These are phyloP conservation scores for Blennius ocellaris DNA, from an alignment of 2,113 vertebrate species.

Conservation along the genomic window DNA sequence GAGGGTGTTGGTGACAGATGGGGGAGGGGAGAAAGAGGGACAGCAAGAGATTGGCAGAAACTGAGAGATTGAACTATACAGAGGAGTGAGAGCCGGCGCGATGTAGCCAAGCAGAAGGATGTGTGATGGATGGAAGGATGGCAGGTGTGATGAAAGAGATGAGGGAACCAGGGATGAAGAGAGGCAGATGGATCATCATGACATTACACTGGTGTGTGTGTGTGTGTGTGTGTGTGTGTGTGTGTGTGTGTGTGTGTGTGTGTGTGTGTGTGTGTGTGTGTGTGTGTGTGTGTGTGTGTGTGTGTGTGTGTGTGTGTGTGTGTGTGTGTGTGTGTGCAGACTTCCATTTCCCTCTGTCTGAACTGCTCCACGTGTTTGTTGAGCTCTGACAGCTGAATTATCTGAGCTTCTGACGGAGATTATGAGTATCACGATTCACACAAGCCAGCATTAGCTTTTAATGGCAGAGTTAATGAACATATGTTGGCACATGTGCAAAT, in stretches of 20 bases:
- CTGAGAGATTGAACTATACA: constrained; percentile 18
- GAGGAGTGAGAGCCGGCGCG: constrained; percentile 24
- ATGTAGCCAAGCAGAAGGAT: constrained; percentile 52
- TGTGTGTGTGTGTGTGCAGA: no score
- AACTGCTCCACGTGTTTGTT: constrained; percentile 6
- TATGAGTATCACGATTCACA: constrained; percentile 17
- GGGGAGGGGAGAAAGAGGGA: constrained; percentile 30
- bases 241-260: background rate
- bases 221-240: constrained; percentile 1
- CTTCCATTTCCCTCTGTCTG: constrained; percentile 1
- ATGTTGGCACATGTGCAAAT: background rate
- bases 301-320: no score
- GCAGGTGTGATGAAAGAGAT: constrained; percentile 64
- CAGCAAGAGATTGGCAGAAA: constrained; percentile 22
- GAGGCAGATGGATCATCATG: constrained; percentile 66
- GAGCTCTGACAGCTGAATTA: constrained; percentile 20
- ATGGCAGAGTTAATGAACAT: constrained; percentile 9
- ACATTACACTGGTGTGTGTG: constrained; percentile 34
- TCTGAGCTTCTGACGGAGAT: constrained; percentile 23
- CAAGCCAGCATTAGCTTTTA: constrained; percentile 22
- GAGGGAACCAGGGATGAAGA: constrained; percentile 54
- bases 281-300: no score
- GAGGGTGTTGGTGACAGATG: constrained; percentile 46
- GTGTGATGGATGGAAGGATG: constrained; percentile 65
- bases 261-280: no score